Evolutionary conservation across 2,113 vertebrate species (phyloP).

Genomic region (Ursus arctos): DNA sequence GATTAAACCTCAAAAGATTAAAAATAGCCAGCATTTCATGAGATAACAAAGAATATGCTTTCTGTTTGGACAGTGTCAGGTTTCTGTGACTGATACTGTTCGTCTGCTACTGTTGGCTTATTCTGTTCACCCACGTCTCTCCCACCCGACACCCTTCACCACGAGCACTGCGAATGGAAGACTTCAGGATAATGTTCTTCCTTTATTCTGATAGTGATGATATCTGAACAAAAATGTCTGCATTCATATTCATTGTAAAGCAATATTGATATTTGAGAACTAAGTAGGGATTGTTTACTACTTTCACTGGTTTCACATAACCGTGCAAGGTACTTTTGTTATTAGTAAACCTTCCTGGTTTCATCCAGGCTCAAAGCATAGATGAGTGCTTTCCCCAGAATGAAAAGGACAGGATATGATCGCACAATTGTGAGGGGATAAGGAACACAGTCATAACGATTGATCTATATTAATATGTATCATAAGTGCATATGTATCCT

Average conservation of each 20-base stretch:
- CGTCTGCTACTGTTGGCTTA: constrained; percentile 38
- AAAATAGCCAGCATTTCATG: constrained; percentile 83
- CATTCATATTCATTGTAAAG: constrained; percentile 66
- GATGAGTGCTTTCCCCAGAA: background rate
- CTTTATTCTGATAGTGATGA: constrained; percentile 72
- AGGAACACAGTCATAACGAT: background rate
- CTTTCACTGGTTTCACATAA: constrained; percentile 55
- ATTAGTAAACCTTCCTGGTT: background rate
- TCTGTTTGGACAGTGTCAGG: constrained; percentile 65
- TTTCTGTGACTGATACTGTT: constrained; percentile 66
- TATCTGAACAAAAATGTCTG: constrained; percentile 58
- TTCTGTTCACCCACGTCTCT: background rate
- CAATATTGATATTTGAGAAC: constrained; percentile 79
- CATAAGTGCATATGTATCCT: background rate
- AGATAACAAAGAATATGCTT: constrained; percentile 82
- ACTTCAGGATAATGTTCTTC: constrained; percentile 26
- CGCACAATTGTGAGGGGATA: background rate
- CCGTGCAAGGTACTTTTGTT: background rate
- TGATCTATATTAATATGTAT: background rate
- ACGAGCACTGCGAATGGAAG: constrained; percentile 64
- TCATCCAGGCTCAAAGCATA: background rate
- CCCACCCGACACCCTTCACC: background rate
- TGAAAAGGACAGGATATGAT: background rate
- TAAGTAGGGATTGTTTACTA: constrained; percentile 57
- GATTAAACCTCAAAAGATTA: constrained; percentile 86